A percentile compares a stretch with the other conserved stretches of the same genome.
phyloP scores from a whole-genome alignment of 1,140 invertebrate species.

The Lepidurus couesii region DNA sequence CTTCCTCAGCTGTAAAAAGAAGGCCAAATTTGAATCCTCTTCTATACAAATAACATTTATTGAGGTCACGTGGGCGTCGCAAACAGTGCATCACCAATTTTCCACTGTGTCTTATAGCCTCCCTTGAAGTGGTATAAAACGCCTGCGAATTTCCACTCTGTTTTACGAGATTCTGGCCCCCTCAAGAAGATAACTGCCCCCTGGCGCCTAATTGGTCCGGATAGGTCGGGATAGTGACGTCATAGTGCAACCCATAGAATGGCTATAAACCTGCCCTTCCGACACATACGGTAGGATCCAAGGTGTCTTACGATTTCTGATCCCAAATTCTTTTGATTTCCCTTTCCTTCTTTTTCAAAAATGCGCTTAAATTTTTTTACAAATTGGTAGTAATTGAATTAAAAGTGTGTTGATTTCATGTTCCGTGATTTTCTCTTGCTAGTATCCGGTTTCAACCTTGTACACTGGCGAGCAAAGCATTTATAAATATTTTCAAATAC shows the following conservation, averaged over 20 bases:
- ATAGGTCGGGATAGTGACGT: not conserved
- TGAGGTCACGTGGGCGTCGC: not conserved
- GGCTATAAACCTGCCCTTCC: not conserved
- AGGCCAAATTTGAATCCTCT: no score
- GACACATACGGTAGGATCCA: not conserved
- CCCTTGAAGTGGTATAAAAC: not conserved
- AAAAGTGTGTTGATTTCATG: no score
- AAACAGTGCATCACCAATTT: not conserved
- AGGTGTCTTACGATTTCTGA: not conserved
- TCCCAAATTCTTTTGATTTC: no score
- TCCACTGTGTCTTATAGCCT: not conserved
- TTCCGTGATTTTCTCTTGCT: no score
- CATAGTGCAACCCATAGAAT: not conserved
- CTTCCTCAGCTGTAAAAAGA: no score
- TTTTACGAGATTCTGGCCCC: not conserved
- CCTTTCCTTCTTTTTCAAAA: no score
- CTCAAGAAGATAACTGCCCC: not conserved
- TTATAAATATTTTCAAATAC: no score
- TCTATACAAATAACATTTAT: not conserved
- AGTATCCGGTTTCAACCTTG: no score
- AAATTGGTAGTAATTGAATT: no score
- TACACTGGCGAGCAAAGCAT: no score
- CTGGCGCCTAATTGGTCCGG: not conserved
- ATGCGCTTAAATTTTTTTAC: no score
- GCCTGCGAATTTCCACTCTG: not conserved